phyloP scores from a whole-genome alignment of 2,888 invertebrate genomes.

The Geotrupes spiniger region DNA sequence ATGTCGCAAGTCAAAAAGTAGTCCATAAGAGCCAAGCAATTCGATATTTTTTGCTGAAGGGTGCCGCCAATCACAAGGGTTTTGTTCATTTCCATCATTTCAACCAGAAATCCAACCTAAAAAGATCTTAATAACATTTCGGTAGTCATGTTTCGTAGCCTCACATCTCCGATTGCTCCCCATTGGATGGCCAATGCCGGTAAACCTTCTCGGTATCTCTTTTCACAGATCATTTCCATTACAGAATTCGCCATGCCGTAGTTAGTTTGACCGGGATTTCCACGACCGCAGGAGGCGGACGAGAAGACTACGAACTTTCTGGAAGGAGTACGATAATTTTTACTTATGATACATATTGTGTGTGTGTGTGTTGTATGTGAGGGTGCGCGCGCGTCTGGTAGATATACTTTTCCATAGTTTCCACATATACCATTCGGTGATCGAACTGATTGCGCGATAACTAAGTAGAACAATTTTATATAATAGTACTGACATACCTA shows the following conservation, averaged over 20 bases:
- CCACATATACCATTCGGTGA: too few relatives aligned
- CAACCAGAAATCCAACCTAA: conserved; percentile 63
- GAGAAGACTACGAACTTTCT: conserved; percentile 88
- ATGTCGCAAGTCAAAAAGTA: conserved; percentile 65
- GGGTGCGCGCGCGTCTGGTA: too few relatives aligned
- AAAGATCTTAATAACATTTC: too few relatives aligned
- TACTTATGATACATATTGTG: too few relatives aligned
- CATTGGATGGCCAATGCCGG: conserved; percentile 86
- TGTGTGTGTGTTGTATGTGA: too few relatives aligned
- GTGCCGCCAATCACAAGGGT: conserved; percentile 37
- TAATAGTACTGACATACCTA: too few relatives aligned
- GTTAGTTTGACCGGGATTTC: conserved; percentile 88
- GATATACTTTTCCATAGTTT: too few relatives aligned
- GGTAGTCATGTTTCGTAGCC: conserved; percentile 43
- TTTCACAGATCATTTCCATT: conserved; percentile 85
- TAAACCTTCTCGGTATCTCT: conserved; percentile 63
- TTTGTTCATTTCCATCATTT: conserved; percentile 36
- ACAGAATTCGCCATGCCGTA: conserved; percentile 88
- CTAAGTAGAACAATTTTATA: too few relatives aligned
- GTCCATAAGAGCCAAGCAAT: conserved; percentile 61
- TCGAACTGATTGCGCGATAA: too few relatives aligned
- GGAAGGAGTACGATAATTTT: too few relatives aligned
- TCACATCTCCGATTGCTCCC: conserved; percentile 90
- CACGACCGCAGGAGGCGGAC: conserved; percentile 86
- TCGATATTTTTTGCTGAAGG: conserved; percentile 13